phyloP scores from a whole-genome alignment of 1,140 invertebrate genomes.

The Heliconius eleuchia region DNA sequence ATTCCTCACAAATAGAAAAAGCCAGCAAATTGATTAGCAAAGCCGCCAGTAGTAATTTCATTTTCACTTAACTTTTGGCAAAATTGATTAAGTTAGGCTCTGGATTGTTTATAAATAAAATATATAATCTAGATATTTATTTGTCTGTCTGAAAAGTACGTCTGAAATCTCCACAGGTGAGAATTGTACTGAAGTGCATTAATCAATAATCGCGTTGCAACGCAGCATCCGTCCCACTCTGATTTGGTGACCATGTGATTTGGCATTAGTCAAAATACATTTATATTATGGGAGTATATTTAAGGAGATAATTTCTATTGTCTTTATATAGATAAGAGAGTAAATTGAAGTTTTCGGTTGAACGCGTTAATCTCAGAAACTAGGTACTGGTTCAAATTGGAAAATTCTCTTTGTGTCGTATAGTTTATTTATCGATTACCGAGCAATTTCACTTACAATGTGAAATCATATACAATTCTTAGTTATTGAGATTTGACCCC shows the following conservation, averaged over 20 bases:
- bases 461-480: no score
- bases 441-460: no score
- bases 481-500: no score
- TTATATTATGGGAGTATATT: background rate
- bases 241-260: background rate
- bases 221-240: background rate
- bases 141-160: background rate
- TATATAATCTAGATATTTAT: background rate
- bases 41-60: background rate
- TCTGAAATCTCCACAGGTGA: constrained; percentile 5
- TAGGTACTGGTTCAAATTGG: no score
- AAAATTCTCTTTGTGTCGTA: no score
- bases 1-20: background rate
- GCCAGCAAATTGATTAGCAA: background rate
- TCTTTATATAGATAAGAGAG: no score
- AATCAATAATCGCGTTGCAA: constrained; percentile 1
- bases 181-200: constrained; percentile 7
- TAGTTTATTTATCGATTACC: no score
- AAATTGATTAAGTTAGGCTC: no score
- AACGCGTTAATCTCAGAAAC: no score
- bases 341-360: no score
- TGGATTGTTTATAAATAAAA: background rate
- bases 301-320: no score
- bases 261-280: background rate
- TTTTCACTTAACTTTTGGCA: background rate